Base-by-base conservation (phyloP, 2,888 invertebrate genomes). In the Plusia festucae region DNA sequence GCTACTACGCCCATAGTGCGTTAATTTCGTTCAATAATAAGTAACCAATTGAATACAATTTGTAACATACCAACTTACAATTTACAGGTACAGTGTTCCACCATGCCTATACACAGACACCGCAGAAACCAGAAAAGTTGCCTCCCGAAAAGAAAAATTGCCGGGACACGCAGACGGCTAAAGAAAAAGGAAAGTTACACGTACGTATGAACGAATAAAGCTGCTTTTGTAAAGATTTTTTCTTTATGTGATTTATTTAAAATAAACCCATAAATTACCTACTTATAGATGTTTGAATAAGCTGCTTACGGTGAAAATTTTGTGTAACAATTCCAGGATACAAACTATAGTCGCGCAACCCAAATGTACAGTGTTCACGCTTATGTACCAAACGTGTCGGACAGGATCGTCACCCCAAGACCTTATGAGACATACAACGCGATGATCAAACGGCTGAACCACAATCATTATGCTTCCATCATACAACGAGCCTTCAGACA, bases 31-130 rank as follows among this genome's bases (percentile, higher is more conserved):
- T n/a, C n/a, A n/a, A n/a, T n/a, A n/a, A n/a, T n/a, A n/a, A n/a
- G n/a, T n/a, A n/a, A 24, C 24, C 24, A 24, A 24, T 30, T 9
- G 9, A 30, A 9, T 30, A 30, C 30, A 2, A 30, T 9, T 9
- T 30, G 7, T 27, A 30, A 30, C 30, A 11, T 11, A 9, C 8
- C 2, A 11, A 1, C 18, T 7, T 18, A 9, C 32, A 60, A 32
- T 65, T 88, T 84, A 66, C 81, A 96, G 96, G 94, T 57, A 89
- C 95, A 9, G 96, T 97, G 81, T 99, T 97, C 87, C 96, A 98
- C 80, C 97, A 99, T 91, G 98, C 98, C 3, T 97, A 96, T 72
- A 97, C 97, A 0, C 98, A 99, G 93, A 98, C 98, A 5, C 96
- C 96, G 0, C 97, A 97, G 49, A 95, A 94, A 58, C 88, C 91